These are phyloP conservation scores for Pachyuromys duprasi DNA, from an alignment of 2,797 vertebrate genomes.

Conservation along the genomic window DNA sequence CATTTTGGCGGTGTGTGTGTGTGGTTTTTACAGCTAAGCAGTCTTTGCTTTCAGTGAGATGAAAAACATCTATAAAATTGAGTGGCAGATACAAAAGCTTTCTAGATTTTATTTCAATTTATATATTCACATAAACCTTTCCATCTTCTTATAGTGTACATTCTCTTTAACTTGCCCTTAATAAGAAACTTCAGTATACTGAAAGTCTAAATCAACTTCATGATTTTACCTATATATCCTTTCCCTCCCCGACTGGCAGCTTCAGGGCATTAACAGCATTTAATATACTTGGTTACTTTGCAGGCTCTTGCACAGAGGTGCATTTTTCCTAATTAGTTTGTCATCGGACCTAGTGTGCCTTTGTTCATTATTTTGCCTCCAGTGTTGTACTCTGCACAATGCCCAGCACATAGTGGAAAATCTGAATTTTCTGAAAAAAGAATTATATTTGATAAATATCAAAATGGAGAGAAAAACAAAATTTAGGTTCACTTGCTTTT, in stretches of 20 bases:
- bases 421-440: slow-evolving; percentile 41
- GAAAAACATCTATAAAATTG: not conserved
- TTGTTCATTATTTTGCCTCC: not conserved
- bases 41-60: not conserved
- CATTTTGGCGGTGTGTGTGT: slow-evolving; percentile 50
- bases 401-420: not conserved
- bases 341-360: not conserved
- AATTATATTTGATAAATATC: slow-evolving; percentile 28
- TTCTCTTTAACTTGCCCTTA: slow-evolving; percentile 68
- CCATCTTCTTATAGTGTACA: slow-evolving; percentile 46
- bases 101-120: slow-evolving; percentile 78
- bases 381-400: not conserved
- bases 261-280: slow-evolving; percentile 24
- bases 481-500: not conserved
- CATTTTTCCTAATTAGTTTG: slow-evolving; percentile 36
- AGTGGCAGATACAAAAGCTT: slow-evolving; percentile 42
- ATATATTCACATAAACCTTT: slow-evolving; percentile 70
- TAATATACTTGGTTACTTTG: slow-evolving; percentile 36
- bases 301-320: not conserved
- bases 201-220: slow-evolving; percentile 77
- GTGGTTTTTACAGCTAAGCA: not conserved
- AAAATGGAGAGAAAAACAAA: slow-evolving; percentile 17
- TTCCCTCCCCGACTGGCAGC: not conserved
- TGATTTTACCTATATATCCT: not conserved
- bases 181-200: slow-evolving; percentile 30